Evolutionary conservation across 2,888 invertebrate genomes (phyloP), one percentile per base, ranked within the genome.

Genomic region (Timandra comae): DNA sequence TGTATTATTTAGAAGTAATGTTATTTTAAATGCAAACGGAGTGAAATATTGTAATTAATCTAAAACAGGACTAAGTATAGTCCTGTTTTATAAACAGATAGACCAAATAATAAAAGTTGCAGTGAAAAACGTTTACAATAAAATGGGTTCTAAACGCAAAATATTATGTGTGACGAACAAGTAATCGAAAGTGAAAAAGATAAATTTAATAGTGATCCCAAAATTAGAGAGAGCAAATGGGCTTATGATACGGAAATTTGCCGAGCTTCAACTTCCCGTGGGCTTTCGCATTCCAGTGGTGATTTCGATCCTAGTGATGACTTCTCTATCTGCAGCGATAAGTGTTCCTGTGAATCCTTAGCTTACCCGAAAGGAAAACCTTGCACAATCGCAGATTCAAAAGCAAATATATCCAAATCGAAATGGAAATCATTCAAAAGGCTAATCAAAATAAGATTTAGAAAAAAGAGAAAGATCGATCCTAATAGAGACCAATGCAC

Each of bases 181-280:
- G 34, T 27, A 22, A 40, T 20, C 12, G 27, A 48, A 27, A 27
- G 24, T 16, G 36, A 45, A 43, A 28, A 35, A 22, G 25, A 25
- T n/a, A n/a, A n/a, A 24, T 33, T 30, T 8, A 28, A 27, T 22
- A 33, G 35, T 30, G 35, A 49, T 41, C 33, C 33, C 12, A 38
- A 49, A 13, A 26, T 43, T 12, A 50, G 47, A 30, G 49, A 52
- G 11, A 51, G 5, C 4, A 10, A 60, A 30, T 63, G 59, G 56
- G 59, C 60, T 4, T 41, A 45, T n/a, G 60, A 61, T 11, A 56
- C 46, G 24, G 35, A 48, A 7, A 35, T 50, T 12, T 70, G 71
- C 30, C 61, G 56, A 2, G 65, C 80, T 0, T 66, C 80, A 3
- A 80, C 79, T 5, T 80, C 79, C 2, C 58, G 67, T 16, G 74